Evolutionary conservation across 2,888 invertebrate genomes (phyloP).

Genomic region (Zootermopsis nevadensis): DNA sequence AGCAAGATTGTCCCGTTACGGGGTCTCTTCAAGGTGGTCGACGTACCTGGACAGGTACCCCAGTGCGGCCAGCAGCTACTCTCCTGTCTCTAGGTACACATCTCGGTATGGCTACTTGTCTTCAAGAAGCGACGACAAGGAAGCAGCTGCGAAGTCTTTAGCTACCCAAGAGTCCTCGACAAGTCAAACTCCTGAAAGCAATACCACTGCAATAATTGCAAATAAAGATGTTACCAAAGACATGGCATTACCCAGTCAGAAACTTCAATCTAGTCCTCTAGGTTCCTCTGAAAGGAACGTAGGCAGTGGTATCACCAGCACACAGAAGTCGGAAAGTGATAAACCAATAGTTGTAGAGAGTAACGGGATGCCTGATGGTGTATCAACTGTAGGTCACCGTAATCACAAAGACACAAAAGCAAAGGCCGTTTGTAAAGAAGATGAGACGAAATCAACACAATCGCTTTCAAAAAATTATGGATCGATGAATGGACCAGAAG

Average conservation of each 20-base stretch:
- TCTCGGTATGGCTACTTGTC: constrained; percentile 40
- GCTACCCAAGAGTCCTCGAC: background rate
- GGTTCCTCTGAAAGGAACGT: background rate
- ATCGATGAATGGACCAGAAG: background rate
- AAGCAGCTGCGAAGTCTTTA: background rate
- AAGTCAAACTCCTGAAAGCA: background rate
- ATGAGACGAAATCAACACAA: background rate
- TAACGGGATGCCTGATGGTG: background rate
- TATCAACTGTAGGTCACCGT: background rate
- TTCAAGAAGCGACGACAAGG: background rate
- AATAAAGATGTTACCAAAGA: constrained; percentile 58
- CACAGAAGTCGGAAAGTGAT: background rate
- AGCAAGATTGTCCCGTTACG: constrained; percentile 74
- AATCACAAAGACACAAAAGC: background rate
- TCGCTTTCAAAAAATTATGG: background rate
- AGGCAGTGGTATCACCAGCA: background rate
- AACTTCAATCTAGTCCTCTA: background rate
- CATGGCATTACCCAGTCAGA: constrained; percentile 41
- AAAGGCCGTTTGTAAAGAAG: background rate
- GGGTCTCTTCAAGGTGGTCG: constrained; percentile 72
- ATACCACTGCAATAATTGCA: background rate
- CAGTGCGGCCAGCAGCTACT: constrained; percentile 48
- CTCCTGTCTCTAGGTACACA: constrained; percentile 46
- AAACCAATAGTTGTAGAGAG: no score
- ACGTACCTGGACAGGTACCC: constrained; percentile 67